Base-by-base conservation (phyloP, 92 coral and sea anemone species). In the Epizoanthus ramosus region DNA sequence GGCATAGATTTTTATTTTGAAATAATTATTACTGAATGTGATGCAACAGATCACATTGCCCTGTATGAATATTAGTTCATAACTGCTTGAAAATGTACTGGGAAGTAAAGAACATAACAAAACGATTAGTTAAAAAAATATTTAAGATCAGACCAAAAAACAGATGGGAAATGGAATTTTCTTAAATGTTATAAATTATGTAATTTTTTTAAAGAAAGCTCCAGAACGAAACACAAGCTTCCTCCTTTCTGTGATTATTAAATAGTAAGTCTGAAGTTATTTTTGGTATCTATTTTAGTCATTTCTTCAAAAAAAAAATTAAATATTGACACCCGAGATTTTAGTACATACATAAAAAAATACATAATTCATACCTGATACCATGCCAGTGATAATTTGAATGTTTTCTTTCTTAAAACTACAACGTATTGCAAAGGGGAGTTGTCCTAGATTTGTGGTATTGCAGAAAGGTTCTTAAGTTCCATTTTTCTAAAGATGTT, bases 251-350 rank as follows among this genome's bases (percentile, higher is more conserved):
- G 50, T 15, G 13, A 33, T 8, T 43, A 5, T 37, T 37, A 37
- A 37, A 37, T 16, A 75, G 31, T 35, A 18, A 18, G 31, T 87
- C 54, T 79, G 57, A 76, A 80, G 67, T 88, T 89, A 89, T 92
- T 92, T 89, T 92, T 92, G 84, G 77, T 79, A 31, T 91, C 89
- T 86, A 92, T 89, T 92, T 86, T 89, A 84, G 88, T 89, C 86
- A 88, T 64, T 67, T 22, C 75, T 53, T 82, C 81, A 65, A 74
- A 75, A 75, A 58, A 58, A 28, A 28, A 47, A 80, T 87, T 37
- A 68, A 63, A 63, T 63, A 63, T 31, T 13, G 14, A 50, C 54
- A 50, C 54, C 54, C 0, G 15, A 63, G 18, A 63, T 25, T 23
- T 63, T 22, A 63, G 68, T 63, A 63, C 33, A 2, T 63, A 22